phyloP scores from a whole-genome alignment of 2,797 vertebrate genomes.

The Eidolon dupreanum region DNA sequence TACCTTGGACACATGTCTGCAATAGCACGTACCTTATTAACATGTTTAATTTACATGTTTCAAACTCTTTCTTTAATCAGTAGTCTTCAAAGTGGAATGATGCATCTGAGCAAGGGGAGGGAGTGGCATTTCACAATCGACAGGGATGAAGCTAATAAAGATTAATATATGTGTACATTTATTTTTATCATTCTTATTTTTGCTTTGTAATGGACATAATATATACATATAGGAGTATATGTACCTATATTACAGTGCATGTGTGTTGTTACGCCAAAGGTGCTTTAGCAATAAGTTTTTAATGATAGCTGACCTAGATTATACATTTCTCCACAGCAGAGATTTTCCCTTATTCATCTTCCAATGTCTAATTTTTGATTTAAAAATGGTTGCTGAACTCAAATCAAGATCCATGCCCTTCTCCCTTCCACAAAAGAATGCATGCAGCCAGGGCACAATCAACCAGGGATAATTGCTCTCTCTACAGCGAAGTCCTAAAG shows the following conservation, averaged over 20 bases:
- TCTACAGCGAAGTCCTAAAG: neutral
- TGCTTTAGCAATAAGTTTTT: neutral
- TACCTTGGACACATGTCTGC: neutral
- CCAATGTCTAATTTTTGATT: neutral
- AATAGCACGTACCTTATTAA: neutral
- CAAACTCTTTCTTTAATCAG: neutral
- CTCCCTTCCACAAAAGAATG: neutral
- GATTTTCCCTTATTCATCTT: neutral
- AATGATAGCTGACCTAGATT: neutral
- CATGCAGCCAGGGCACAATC: neutral
- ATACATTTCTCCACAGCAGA: neutral
- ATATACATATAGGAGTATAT: neutral
- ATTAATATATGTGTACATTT: neutral
- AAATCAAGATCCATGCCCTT: neutral
- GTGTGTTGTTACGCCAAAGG: neutral
- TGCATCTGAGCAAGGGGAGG: neutral
- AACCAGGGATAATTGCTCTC: neutral
- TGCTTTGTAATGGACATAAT: neutral
- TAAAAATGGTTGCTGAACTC: neutral
- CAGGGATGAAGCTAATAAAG: neutral
- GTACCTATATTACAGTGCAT: neutral
- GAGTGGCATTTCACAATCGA: neutral
- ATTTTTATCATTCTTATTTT: slow-evolving; percentile 8
- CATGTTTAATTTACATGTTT: neutral
- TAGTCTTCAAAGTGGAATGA: neutral